Base-by-base conservation (phyloP, 1,140 invertebrate genomes). In the Drosophila melanica region DNA sequence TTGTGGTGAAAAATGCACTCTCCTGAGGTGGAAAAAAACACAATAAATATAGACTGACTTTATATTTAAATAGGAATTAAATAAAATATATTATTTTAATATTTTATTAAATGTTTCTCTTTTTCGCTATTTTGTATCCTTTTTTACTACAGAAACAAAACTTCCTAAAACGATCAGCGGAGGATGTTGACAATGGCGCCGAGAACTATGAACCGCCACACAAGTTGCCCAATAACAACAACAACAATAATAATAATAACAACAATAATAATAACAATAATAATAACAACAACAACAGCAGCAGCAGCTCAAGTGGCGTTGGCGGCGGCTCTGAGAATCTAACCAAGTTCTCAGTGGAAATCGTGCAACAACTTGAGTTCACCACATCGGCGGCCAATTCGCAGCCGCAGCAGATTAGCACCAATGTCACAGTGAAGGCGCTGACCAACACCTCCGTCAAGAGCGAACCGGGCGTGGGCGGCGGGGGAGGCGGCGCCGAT, bases 351-450 rank as follows among this genome's bases (percentile, higher is more conserved):
- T 97, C 96, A 0, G 97, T 98, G 14, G 96, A 98, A 92, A 98
- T 98, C 60, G 97, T 97, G 0, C 97, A 98, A 82, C 96, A 98
- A 90, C 90, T 97, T 11, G 96, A 97, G 79, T 98, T 98, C 82
- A 97, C 96, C 23, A 96, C 96, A 20, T 96, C 96, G 6, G 95
- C 95, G 41, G 94, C 96, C 27, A 96, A 96, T 90, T 96, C 96
- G 7, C 96, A 96, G 80, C 95, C 96, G n/a, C 96, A 97, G 81
- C 97, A 97, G 90, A 97, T 97, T 55, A 97, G 96, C 30, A 97
- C 97, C 45, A 98, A 97, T 92, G 97, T 98, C n/a, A 97, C 97
- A 7, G 97, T 98, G 37, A 98, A 97, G 90, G 96, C 97, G 1
- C 93, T 97, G 58, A 95, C 96, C 35, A 97, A 97, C 82, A 95